Conservation (phyloP, 2,797 vertebrate genomes). For the Dryobates pubescens region DNA sequence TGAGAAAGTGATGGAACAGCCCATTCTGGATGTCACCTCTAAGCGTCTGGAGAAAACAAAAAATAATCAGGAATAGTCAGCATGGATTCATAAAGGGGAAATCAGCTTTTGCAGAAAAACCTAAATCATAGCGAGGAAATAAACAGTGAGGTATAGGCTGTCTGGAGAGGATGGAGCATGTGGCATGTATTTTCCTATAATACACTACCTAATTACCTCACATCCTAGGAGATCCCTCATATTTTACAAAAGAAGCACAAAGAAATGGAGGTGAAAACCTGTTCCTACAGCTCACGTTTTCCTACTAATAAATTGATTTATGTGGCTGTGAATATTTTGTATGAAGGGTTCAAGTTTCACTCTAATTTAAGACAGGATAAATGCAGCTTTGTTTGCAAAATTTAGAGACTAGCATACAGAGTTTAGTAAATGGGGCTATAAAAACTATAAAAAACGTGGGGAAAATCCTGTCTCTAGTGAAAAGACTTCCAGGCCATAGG, state of each 20-base stretch:
- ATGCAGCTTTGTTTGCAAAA: constrained; percentile 31
- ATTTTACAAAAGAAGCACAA: constrained; percentile 49
- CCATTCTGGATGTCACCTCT: too few species aligned
- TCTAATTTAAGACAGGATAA: constrained; percentile 58
- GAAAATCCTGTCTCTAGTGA: neutral
- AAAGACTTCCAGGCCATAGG: neutral
- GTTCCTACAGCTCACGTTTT: constrained; percentile 19
- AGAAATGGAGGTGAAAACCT: constrained; percentile 32
- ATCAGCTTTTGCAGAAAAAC: constrained; percentile 16
- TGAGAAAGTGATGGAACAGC: too few species aligned
- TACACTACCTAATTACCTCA: constrained; percentile 47
- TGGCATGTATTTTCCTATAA: constrained; percentile 39
- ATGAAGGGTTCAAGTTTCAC: constrained; percentile 36
- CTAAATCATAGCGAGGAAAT: neutral
- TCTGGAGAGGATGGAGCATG: neutral
- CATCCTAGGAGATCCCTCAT: constrained; percentile 35
- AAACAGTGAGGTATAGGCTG: constrained; percentile 28
- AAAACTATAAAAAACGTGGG: neutral
- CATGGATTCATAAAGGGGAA: too few species aligned
- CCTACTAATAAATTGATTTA: constrained; percentile 53
- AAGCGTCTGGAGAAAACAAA: too few species aligned
- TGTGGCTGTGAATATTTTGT: constrained; percentile 49
- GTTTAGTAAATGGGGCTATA: constrained; percentile 5
- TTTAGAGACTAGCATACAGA: neutral
- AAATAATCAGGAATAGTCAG: too few species aligned